Conservation (phyloP, 1,140 invertebrate genomes). For the Uloborus diversus region DNA sequence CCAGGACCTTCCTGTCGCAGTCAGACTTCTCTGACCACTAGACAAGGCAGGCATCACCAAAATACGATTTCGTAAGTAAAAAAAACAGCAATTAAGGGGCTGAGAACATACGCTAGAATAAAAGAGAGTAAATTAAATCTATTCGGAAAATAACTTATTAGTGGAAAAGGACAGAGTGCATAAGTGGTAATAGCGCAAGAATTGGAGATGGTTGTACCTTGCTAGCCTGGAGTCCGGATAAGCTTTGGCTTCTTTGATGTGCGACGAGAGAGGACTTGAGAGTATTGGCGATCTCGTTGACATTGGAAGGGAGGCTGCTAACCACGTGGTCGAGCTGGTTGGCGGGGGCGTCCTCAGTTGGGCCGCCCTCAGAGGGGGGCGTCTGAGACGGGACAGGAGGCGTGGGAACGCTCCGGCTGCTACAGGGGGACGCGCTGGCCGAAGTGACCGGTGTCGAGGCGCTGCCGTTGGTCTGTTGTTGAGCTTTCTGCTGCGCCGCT, state of each 20-base stretch:
- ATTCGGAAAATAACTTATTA: too few relatives aligned
- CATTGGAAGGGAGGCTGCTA: conserved; percentile 65
- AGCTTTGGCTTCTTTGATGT: conserved; percentile 69
- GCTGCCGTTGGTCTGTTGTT: conserved; percentile 61
- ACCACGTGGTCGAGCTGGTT: conserved; percentile 66
- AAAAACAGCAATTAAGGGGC: too few relatives aligned
- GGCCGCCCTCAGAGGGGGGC: conserved; percentile 67
- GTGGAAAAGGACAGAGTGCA: too few relatives aligned
- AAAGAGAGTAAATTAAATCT: too few relatives aligned
- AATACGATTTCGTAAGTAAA: too few relatives aligned
- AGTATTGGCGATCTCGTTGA: conserved; percentile 57
- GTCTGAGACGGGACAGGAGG: conserved; percentile 68
- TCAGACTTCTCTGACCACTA: too few relatives aligned
- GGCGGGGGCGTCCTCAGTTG: conserved; percentile 59
- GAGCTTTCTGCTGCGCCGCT: conserved; percentile 59
- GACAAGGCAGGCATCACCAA: too few relatives aligned
- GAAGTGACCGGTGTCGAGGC: conserved; percentile 65
- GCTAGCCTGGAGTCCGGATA: conserved; percentile 68
- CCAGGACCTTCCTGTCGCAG: too few relatives aligned
- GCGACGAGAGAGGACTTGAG: conserved; percentile 62
- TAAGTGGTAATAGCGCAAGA: too few relatives aligned
- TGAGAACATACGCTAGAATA: too few relatives aligned
- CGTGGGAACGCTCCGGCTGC: conserved; percentile 49
- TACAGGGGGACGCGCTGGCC: conserved; percentile 66
- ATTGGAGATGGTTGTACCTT: too few relatives aligned